These are phyloP conservation scores for Ellobium chinense DNA, from an alignment of 2,888 invertebrate genomes.

Conservation along the genomic window DNA sequence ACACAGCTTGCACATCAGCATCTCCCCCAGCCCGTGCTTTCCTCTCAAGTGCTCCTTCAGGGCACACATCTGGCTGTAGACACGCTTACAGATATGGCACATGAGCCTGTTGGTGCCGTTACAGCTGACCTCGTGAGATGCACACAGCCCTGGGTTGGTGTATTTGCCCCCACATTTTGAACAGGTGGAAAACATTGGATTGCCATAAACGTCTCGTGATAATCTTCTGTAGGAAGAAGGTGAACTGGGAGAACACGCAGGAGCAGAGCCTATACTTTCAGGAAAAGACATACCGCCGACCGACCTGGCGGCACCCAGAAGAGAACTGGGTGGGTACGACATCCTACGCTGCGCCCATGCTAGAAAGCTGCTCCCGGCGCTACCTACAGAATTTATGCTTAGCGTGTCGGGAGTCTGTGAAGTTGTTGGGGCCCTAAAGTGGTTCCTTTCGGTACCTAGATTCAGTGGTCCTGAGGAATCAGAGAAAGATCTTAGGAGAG, in stretches of 20 bases:
- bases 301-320: background rate
- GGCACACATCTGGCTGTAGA: constrained; percentile 51
- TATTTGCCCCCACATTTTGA: constrained; percentile 47
- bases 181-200: constrained; percentile 42
- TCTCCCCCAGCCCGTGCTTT: constrained; percentile 49
- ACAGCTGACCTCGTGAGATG: constrained; percentile 42
- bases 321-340: constrained; percentile 32
- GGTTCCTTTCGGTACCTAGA: constrained; percentile 36
- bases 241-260: constrained; percentile 1
- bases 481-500: constrained; percentile 33
- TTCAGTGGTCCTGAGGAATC: constrained; percentile 35
- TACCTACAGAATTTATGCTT: constrained; percentile 18
- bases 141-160: constrained; percentile 36
- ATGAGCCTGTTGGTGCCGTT: constrained; percentile 48
- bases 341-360: constrained; percentile 29
- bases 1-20: constrained; percentile 44
- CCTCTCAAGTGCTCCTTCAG: constrained; percentile 51
- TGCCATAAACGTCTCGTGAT: constrained; percentile 36
- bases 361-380: constrained; percentile 15
- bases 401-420: constrained; percentile 12
- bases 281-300: background rate
- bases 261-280: constrained; percentile 8
- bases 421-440: constrained; percentile 17
- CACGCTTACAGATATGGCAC: constrained; percentile 48
- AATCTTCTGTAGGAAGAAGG: constrained; percentile 22